A percentile compares a stretch with the other conserved stretches of the same genome.
phyloP scores from a whole-genome alignment of 1,140 invertebrate species.

The Achroia grisella region DNA sequence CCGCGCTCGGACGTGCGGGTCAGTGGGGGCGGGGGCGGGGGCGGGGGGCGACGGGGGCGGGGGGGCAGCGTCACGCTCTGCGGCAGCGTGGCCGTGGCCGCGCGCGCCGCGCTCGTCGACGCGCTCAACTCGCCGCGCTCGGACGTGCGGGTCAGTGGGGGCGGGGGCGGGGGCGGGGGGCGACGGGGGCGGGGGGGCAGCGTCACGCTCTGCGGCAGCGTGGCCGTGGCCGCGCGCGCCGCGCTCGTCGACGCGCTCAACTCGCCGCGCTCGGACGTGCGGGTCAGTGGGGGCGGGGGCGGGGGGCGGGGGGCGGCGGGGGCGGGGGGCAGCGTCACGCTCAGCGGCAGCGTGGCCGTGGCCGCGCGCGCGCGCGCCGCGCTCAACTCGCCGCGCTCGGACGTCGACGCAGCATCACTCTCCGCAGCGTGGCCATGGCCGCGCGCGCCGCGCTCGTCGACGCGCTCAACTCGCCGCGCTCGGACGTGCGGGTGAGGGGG shows the following conservation, averaged over 20 bases:
- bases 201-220: conserved; percentile 80
- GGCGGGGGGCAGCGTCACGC: no score
- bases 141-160: conserved; percentile 80
- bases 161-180: conserved; percentile 70
- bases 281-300: no score
- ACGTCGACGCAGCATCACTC: no score
- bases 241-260: conserved; percentile 84
- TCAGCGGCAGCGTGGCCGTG: conserved; percentile 81
- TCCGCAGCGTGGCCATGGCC: no score
- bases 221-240: conserved; percentile 77
- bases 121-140: conserved; percentile 81
- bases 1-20: conserved; percentile 68
- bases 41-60: conserved; percentile 70
- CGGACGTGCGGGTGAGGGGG: no score
- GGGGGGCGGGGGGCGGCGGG: no score
- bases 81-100: conserved; percentile 78
- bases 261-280: conserved; percentile 66
- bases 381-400: conserved; percentile 81
- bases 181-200: no score
- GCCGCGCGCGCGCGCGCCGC: conserved; percentile 75
- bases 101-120: conserved; percentile 78
- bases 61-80: conserved; percentile 80
- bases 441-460: no score
- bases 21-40: conserved; percentile 76
- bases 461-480: no score